Evolutionary conservation across 92 coral and sea anemone genomes (phyloP), one percentile per base, ranked within the genome.

Genomic region (Epizoanthus stellaris): DNA sequence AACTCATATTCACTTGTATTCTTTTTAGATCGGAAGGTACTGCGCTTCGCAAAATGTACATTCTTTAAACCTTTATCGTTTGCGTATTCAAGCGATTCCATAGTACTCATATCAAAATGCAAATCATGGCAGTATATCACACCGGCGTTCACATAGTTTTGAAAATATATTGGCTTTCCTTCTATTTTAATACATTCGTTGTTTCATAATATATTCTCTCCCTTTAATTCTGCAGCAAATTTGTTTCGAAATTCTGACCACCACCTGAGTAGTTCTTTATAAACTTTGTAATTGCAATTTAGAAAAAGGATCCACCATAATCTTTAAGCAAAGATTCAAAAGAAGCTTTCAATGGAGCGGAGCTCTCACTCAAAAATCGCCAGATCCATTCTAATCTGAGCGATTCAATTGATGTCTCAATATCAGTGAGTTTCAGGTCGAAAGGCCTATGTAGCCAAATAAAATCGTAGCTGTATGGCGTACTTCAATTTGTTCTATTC

Each of bases 241-340:
- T 49, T 70, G 30, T 83, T 58, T 21, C 73, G 80, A 54, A 84
- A 84, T 20, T 84, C 73, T 59, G 81, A 59, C 87, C 81, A 84
- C 87, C 81, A 84, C 39, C 20, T 6, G n/a, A n/a, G n/a, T n/a
- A n/a, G n/a, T n/a, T n/a, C n/a, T n/a, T n/a, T n/a, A n/a, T n/a
- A n/a, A n/a, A n/a, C n/a, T n/a, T n/a, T n/a, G n/a, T n/a, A n/a
- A n/a, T n/a, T n/a, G n/a, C n/a, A n/a, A n/a, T n/a, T n/a, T n/a
- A n/a, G n/a, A n/a, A n/a, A n/a, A n/a, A n/a, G n/a, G n/a, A n/a
- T n/a, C n/a, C n/a, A n/a, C n/a, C n/a, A n/a, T n/a, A n/a, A n/a
- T n/a, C n/a, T n/a, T n/a, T n/a, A n/a, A n/a, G n/a, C n/a, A 54
- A 67, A 16, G 2, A 70, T 70, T n/a, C 5, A 57, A 82, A 70